These are phyloP conservation scores for Diogma glabrata DNA, from an alignment of 2,888 invertebrate species.

Conservation along the genomic window DNA sequence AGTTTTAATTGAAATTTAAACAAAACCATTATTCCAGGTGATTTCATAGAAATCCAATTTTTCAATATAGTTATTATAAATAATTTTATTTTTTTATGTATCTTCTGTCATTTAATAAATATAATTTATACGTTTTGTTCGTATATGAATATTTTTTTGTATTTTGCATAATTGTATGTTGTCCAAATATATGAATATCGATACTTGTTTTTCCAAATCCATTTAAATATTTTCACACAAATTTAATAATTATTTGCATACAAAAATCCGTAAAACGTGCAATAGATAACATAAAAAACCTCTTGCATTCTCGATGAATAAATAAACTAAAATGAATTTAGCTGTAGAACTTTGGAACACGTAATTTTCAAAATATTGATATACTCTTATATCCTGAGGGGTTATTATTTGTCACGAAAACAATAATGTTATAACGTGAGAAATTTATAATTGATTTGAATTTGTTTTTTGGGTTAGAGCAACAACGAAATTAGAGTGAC, in stretches of 20 bases:
- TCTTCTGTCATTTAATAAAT: conserved; percentile 1
- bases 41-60: conserved; percentile 11
- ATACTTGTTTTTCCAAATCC: conserved; percentile 6
- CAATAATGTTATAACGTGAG: too few species aligned
- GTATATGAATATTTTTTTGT: not conserved
- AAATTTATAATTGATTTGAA: too few species aligned
- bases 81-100: not conserved
- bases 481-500: too few species aligned
- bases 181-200: not conserved
- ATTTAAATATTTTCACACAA: conserved; percentile 9
- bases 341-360: conserved; percentile 20
- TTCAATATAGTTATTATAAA: not conserved
- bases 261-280: conserved; percentile 25
- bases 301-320: conserved; percentile 12
- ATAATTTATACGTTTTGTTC: not conserved
- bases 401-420: conserved; percentile 24
- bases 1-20: conserved; percentile 8
- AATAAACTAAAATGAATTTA: conserved; percentile 2
- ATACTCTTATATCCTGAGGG: conserved; percentile 22
- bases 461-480: too few species aligned
- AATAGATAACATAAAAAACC: conserved; percentile 19
- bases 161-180: not conserved
- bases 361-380: conserved; percentile 20
- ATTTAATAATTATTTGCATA: conserved; percentile 20
- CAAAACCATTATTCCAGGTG: conserved; percentile 10